A percentile compares a stretch with the other conserved stretches of the same genome.
Conservation (phyloP, 2,797 vertebrate genomes). For the Tapirus indicus region DNA sequence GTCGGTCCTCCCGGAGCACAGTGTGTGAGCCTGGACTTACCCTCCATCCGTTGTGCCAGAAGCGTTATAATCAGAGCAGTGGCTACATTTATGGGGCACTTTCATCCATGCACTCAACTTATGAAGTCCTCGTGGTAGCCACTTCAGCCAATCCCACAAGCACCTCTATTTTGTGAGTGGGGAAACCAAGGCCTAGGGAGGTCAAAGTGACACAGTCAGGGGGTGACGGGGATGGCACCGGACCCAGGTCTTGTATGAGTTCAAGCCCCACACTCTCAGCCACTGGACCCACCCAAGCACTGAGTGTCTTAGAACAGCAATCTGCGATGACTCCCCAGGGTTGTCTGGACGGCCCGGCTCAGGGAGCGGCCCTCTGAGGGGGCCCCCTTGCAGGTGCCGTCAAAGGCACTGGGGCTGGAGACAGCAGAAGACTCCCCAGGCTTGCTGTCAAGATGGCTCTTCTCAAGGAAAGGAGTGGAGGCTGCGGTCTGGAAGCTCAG, state of each 20-base stretch:
- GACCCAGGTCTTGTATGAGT: rapidly evolving
- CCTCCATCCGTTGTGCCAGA: rapidly evolving
- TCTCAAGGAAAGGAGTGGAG: not conserved
- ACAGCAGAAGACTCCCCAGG: not conserved
- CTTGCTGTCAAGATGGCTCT: not conserved
- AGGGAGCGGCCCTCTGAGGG: rapidly evolving
- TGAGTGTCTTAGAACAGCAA: not conserved
- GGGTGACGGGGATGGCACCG: rapidly evolving
- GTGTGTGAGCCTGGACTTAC: rapidly evolving
- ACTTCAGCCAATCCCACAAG: rapidly evolving
- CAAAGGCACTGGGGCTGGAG: rapidly evolving
- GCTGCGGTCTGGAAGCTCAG: rapidly evolving
- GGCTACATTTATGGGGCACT: rapidly evolving
- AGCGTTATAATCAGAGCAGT: not conserved
- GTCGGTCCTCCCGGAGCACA: not conserved
- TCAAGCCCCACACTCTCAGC: not conserved
- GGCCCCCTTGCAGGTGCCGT: rapidly evolving
- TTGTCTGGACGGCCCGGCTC: too few relatives aligned
- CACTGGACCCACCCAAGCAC: rapidly evolving
- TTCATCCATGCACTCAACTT: rapidly evolving
- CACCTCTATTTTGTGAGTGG: too few relatives aligned
- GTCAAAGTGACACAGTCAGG: rapidly evolving
- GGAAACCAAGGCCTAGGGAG: rapidly evolving
- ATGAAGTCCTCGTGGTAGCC: rapidly evolving
- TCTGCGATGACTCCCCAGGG: rapidly evolving